Evolutionary conservation across 2,797 vertebrate genomes (phyloP).

Genomic region (Bryconaethiops microstoma): DNA sequence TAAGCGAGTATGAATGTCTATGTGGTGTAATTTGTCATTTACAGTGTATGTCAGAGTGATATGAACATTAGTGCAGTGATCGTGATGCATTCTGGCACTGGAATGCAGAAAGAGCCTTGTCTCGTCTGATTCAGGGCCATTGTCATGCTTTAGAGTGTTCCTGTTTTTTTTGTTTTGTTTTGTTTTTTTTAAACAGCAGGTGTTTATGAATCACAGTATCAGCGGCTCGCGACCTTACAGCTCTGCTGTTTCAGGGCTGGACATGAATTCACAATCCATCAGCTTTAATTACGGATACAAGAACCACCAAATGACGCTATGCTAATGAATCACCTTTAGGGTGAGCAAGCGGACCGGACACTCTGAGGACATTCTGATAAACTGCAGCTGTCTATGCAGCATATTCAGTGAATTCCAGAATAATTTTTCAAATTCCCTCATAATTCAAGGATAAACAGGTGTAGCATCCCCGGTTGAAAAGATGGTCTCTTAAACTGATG

Average conservation of each 20-base stretch:
- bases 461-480: too few species aligned
- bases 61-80: not conserved
- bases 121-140: not conserved
- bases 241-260: not conserved
- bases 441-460: too few species aligned
- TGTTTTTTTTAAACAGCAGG: constrained; percentile 15
- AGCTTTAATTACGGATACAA: constrained; percentile 27
- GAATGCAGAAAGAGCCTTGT: not conserved
- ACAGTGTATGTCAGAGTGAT: not conserved
- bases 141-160: not conserved
- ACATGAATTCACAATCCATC: not conserved
- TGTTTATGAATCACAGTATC: constrained; percentile 20
- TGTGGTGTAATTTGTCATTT: not conserved
- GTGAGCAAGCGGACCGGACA: not conserved
- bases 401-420: not conserved
- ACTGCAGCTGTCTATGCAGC: not conserved
- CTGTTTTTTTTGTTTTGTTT: not conserved
- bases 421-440: too few species aligned
- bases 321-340: not conserved
- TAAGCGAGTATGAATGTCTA: too few species aligned
- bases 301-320: not conserved
- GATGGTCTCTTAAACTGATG: too few species aligned
- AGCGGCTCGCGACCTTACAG: not conserved
- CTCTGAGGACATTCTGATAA: not conserved
- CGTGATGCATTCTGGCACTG: too few species aligned